Evolutionary conservation across 2,888 invertebrate genomes (phyloP), one percentile per base, ranked within the genome.

Genomic region (Megamerina dolium): DNA sequence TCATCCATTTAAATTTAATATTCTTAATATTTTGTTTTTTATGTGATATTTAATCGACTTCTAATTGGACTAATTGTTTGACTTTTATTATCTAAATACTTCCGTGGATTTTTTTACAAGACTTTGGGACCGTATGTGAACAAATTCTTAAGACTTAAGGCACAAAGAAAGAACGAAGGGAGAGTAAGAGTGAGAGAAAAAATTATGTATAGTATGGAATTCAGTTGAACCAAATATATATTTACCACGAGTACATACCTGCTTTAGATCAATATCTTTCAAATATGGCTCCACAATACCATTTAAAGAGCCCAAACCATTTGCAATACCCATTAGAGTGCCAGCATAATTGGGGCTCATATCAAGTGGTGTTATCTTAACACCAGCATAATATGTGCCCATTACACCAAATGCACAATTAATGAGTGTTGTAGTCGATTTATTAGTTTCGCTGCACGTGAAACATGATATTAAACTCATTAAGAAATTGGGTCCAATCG

Each of bases 331-430:
- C 80, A 80, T 81, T 39, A 81, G 67, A 1, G 79, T 80, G 29
- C 27, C 33, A 2, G 81, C 80, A 57, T 75, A 81, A 60, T 81
- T 82, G 20, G 78, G 76, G 62, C 79, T 80, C 49, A 82, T 70
- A 60, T 82, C 82, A 35, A 81, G 65, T 0, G 80, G 79, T 56
- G 80, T 78, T 14, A 82, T 76, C 64, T 81, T 81, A 74, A 81
- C 78, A 48, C 64, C 63, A 2, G 82, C 79, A 59, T 83, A 83
- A 64, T 80, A 83, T 2, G 81, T 79, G 2, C 81, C 83, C 80
- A 83, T 81, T 54, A 83, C 80, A 29, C 82, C 82, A 3, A 81
- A 71, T 1, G 82, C 82, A 10, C 81, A 83, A 33, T 81, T 77
- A 0, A 82, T 82, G 54, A 79, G 78, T 8, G 77, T 77, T 30